Evolutionary conservation across 2,888 invertebrate genomes (phyloP).

Genomic region (Dorcus hopei): DNA sequence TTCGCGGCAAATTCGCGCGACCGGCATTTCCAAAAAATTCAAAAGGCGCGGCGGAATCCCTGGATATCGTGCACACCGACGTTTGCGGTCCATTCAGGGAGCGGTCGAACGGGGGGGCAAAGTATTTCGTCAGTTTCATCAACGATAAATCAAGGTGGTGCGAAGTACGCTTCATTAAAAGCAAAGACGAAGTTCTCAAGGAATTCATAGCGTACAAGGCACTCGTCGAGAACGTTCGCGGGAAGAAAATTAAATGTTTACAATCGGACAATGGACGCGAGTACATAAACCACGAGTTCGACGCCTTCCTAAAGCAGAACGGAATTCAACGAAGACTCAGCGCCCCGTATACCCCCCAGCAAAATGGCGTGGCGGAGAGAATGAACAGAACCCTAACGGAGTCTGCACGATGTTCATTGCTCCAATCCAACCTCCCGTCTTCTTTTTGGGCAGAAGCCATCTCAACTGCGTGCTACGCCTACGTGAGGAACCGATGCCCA

Average conservation of each 20-base stretch:
- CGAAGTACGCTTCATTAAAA: slow-evolving; percentile 26
- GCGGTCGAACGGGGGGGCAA: slow-evolving; percentile 15
- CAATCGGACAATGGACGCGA: slow-evolving; percentile 28
- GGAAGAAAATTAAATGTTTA: slow-evolving; percentile 11
- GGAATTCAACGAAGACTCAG: slow-evolving; percentile 23
- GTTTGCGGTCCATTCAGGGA: slow-evolving; percentile 24
- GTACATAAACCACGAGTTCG: slow-evolving; percentile 19
- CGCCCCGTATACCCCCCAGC: neutral
- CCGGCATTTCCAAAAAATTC: slow-evolving; percentile 10
- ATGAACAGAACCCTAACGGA: neutral
- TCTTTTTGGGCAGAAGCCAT: neutral
- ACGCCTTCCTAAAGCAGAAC: slow-evolving; percentile 10
- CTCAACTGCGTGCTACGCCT: slow-evolving; percentile 28
- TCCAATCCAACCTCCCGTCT: slow-evolving; percentile 9
- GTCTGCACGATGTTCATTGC: slow-evolving; percentile 28
- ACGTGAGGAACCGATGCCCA: slow-evolving; percentile 21
- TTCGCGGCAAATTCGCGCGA: slow-evolving; percentile 11
- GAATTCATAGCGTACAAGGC: slow-evolving; percentile 18
- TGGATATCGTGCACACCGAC: slow-evolving; percentile 27
- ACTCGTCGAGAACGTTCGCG: slow-evolving; percentile 26
- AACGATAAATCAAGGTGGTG: slow-evolving; percentile 28
- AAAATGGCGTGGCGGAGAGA: neutral
- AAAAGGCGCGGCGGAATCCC: slow-evolving; percentile 11
- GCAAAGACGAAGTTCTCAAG: slow-evolving; percentile 25
- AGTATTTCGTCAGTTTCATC: slow-evolving; percentile 29